Conservation (phyloP, 2,113 vertebrate genomes). For the Lathamus discolor region DNA sequence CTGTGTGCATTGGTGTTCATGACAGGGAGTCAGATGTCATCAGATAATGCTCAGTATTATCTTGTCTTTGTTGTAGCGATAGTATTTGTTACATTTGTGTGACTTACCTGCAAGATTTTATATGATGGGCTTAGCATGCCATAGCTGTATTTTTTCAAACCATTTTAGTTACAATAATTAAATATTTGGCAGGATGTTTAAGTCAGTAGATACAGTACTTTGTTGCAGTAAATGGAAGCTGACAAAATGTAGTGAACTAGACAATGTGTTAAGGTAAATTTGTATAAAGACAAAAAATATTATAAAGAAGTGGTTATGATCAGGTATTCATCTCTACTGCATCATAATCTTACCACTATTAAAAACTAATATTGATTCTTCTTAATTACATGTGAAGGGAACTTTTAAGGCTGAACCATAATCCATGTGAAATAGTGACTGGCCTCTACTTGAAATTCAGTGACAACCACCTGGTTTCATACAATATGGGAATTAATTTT, state of each 20-base stretch:
- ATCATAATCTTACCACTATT: background rate
- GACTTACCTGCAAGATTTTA: background rate
- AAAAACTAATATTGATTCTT: background rate
- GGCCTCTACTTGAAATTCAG: background rate
- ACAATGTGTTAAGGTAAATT: background rate
- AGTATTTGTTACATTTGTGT: background rate
- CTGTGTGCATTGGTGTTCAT: background rate
- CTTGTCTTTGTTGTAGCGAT: background rate
- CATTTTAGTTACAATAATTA: background rate
- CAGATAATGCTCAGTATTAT: background rate
- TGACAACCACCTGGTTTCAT: background rate
- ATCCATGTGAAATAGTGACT: background rate
- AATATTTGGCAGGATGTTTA: background rate
- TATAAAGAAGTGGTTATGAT: background rate
- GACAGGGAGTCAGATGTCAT: background rate
- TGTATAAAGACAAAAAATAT: background rate
- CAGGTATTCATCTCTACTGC: background rate
- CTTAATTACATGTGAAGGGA: background rate
- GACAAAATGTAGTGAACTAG: background rate
- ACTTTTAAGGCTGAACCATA: background rate
- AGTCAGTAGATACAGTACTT: background rate
- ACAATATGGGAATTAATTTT: background rate
- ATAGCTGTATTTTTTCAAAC: background rate
- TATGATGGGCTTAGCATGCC: background rate
- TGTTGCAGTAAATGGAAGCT: background rate